Evolutionary conservation across 2,888 invertebrate species (phyloP).

Genomic region (Pharmacophagus antenor): DNA sequence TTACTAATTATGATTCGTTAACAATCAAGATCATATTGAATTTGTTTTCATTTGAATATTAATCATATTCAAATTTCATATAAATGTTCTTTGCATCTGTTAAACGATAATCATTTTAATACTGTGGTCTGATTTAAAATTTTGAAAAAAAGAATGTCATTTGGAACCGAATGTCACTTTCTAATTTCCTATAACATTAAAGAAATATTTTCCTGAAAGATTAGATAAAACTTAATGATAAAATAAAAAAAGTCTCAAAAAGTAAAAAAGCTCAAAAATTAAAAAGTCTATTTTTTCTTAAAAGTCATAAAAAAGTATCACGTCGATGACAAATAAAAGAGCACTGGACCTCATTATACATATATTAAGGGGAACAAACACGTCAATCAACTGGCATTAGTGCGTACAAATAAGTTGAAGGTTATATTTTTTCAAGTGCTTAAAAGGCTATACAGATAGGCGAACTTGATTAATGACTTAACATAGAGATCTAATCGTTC

Average conservation of each 20-base stretch:
- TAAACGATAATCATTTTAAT: neutral
- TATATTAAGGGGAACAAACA: slow-evolving; percentile 17
- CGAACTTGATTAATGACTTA: slow-evolving; percentile 15
- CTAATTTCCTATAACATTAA: neutral
- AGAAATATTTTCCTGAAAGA: neutral
- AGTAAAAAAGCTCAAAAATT: neutral
- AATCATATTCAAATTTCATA: neutral
- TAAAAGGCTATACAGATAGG: slow-evolving; percentile 6
- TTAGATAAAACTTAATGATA: neutral
- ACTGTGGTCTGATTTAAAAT: neutral
- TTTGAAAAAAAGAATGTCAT: neutral
- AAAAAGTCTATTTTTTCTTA: neutral
- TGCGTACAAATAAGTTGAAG: slow-evolving; percentile 12
- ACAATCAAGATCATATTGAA: slow-evolving; percentile 1
- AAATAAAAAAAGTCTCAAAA: neutral
- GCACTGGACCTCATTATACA: slow-evolving; percentile 9
- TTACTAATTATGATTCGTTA: slow-evolving; percentile 15
- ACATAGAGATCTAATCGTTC: no score
- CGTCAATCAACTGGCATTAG: slow-evolving; percentile 10
- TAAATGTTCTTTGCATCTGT: neutral
- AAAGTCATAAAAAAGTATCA: neutral
- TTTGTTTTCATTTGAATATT: neutral
- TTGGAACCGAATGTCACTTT: neutral
- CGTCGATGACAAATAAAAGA: neutral
- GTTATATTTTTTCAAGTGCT: slow-evolving; percentile 13